These are phyloP conservation scores for Ceuthmochares aereus DNA, from an alignment of 2,113 vertebrate genomes.

Conservation along the genomic window DNA sequence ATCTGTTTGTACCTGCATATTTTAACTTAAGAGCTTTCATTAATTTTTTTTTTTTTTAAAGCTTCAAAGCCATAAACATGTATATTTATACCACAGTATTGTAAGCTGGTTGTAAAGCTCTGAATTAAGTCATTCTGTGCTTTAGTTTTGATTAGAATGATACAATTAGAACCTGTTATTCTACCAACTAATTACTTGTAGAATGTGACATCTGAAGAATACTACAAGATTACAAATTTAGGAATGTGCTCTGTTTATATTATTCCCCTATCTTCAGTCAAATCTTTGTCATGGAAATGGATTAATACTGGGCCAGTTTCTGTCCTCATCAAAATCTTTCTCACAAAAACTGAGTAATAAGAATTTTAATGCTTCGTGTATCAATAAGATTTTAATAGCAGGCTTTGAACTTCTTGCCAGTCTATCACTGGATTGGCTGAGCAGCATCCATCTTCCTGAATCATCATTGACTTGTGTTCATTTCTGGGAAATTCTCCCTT, in stretches of 20 bases:
- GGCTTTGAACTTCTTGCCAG: slow-evolving; percentile 26
- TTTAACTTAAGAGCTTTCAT: slow-evolving; percentile 68
- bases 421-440: slow-evolving; percentile 23
- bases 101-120: slow-evolving; percentile 62
- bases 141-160: slow-evolving; percentile 76
- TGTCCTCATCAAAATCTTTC: slow-evolving; percentile 58
- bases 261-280: slow-evolving; percentile 61
- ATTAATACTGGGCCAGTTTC: slow-evolving; percentile 36
- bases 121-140: slow-evolving; percentile 69
- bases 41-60: slow-evolving; percentile 17
- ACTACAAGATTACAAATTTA: slow-evolving; percentile 73
- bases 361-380: slow-evolving; percentile 47
- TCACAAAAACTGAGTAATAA: not conserved
- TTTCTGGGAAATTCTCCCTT: slow-evolving; percentile 48
- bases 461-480: slow-evolving; percentile 27
- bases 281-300: slow-evolving; percentile 63
- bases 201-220: slow-evolving; percentile 70
- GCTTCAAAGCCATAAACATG: slow-evolving; percentile 65
- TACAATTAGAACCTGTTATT: slow-evolving; percentile 76
- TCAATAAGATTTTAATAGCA: slow-evolving; percentile 59
- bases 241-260: slow-evolving; percentile 60
- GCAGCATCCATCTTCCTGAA: slow-evolving; percentile 27
- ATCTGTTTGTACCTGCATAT: slow-evolving; percentile 70
- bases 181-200: slow-evolving; percentile 68
- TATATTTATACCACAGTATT: slow-evolving; percentile 68